A percentile compares a stretch with the other conserved stretches of the same genome.
Evolutionary conservation across 2,113 vertebrate species (phyloP).

Genomic region (Myotis yumanensis): DNA sequence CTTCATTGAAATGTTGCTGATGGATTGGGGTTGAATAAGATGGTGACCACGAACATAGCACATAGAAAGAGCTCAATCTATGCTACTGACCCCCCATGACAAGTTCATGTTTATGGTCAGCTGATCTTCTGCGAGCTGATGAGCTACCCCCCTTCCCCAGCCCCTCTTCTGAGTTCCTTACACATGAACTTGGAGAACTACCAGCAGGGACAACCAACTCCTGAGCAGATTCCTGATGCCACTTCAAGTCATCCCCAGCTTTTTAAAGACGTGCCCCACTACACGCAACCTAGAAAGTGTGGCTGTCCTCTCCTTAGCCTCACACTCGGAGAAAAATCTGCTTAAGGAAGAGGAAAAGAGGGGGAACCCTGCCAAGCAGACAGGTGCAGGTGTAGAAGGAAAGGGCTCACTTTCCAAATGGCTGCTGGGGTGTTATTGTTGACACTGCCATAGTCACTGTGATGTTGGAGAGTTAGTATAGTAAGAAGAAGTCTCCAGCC

Average conservation of each 20-base stretch:
- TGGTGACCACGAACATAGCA: not conserved
- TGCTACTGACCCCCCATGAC: not conserved
- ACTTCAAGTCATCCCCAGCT: not conserved
- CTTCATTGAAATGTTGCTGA: not conserved
- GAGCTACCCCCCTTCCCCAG: not conserved
- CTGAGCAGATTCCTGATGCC: not conserved
- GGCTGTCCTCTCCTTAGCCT: not conserved
- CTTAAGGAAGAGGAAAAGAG: not conserved
- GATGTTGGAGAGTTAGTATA: fast-evolving
- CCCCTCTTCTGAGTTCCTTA: no score
- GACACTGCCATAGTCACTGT: fast-evolving
- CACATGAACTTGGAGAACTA: not conserved
- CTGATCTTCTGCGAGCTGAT: not conserved
- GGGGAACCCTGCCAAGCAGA: not conserved
- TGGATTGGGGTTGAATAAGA: not conserved
- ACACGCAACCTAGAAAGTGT: no score
- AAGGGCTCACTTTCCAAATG: not conserved
- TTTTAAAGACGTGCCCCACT: not conserved
- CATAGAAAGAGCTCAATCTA: not conserved
- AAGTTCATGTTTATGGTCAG: not conserved
- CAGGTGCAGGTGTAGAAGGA: not conserved
- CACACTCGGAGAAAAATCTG: not conserved
- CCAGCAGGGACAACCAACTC: not conserved
- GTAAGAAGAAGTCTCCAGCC: not conserved
- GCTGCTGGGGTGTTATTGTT: not conserved